These are phyloP conservation scores for Steromphala cineraria DNA, from an alignment of 2,888 invertebrate genomes.

Conservation along the genomic window DNA sequence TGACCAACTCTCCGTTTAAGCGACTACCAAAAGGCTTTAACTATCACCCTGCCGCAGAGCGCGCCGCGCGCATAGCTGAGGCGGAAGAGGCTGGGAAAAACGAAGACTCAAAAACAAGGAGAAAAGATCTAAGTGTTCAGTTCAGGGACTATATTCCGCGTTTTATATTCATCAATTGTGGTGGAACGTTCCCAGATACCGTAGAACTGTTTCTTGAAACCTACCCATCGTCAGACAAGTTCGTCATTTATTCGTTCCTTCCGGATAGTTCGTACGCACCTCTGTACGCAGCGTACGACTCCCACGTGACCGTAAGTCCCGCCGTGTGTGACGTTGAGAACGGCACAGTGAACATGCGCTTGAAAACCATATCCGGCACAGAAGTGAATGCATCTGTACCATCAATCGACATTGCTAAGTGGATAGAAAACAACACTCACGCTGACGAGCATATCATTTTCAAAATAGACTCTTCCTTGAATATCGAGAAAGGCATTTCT, in stretches of 20 bases:
- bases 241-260: slow-evolving; percentile 35
- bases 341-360: background rate
- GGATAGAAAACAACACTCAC: slow-evolving; percentile 35
- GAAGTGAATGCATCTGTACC: background rate
- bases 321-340: background rate
- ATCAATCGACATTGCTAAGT: slow-evolving; percentile 32
- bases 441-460: slow-evolving; percentile 42
- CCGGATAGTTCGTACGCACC: slow-evolving; percentile 26
- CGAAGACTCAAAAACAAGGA: background rate
- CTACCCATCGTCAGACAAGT: slow-evolving; percentile 36
- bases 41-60: background rate
- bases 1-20: no score
- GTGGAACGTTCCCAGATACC: slow-evolving; percentile 29
- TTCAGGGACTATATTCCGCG: slow-evolving; percentile 37
- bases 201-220: slow-evolving; percentile 41
- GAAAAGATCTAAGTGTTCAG: slow-evolving; percentile 31
- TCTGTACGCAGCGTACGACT: slow-evolving; percentile 30
- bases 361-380: slow-evolving; percentile 10
- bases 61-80: background rate
- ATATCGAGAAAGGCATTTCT: slow-evolving; percentile 27
- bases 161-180: slow-evolving; percentile 38
- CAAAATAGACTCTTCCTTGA: slow-evolving; percentile 32
- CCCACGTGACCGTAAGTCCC: slow-evolving; percentile 26
- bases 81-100: background rate
- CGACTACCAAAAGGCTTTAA: background rate